phyloP scores from a whole-genome alignment of 2,888 invertebrate species.

The Scaptodrosophila latifasciaeformis region DNA sequence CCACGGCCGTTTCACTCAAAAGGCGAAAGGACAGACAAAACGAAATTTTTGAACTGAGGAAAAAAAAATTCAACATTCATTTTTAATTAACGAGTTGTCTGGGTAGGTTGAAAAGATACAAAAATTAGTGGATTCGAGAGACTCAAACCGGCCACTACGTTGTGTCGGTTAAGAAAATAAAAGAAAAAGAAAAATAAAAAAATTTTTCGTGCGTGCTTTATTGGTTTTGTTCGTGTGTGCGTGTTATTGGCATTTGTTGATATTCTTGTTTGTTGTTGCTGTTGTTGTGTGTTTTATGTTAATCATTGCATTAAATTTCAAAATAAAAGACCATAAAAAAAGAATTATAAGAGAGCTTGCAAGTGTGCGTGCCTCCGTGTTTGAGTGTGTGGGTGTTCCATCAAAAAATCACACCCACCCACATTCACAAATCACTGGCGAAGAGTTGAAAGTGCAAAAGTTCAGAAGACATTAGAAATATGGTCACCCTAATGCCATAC shows the following conservation, averaged over 20 bases:
- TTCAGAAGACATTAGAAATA: too few species aligned
- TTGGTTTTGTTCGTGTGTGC: neutral
- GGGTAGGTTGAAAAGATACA: neutral
- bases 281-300: conserved; percentile 11
- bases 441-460: too few species aligned
- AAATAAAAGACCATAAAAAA: conserved; percentile 22
- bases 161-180: conserved; percentile 27
- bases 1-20: neutral
- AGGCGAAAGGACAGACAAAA: neutral
- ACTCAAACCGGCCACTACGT: conserved; percentile 54
- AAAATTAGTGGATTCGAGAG: conserved; percentile 58
- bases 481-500: conserved; percentile 76
- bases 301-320: conserved; percentile 36
- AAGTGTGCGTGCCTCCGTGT: neutral
- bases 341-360: neutral
- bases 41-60: too few species aligned
- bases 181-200: too few species aligned
- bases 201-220: too few species aligned
- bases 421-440: too few species aligned
- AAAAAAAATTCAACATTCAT: too few species aligned
- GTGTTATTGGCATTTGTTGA: neutral
- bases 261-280: neutral
- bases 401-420: too few species aligned
- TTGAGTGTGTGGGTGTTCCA: neutral
- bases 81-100: conserved; percentile 13